Percentiles rank a stretch among this genome's conserved stretches.
Conservation (phyloP, 37 sponge, comb jelly and placozoan species). For the Dysidea cf. avara region DNA sequence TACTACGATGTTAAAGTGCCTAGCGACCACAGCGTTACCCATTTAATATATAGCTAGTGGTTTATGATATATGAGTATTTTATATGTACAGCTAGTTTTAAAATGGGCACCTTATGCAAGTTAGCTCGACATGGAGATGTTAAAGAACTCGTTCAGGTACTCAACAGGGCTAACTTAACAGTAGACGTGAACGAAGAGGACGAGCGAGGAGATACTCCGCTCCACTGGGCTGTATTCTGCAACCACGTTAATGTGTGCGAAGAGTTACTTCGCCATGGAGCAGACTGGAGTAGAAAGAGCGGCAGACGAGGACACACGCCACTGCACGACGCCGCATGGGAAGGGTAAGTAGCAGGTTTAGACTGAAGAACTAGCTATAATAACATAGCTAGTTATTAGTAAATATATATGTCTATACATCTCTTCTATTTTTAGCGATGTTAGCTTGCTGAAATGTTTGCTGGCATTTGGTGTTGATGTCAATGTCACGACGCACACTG, state of each 20-base stretch:
- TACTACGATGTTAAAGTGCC: too few species aligned
- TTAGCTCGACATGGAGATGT: too few species aligned
- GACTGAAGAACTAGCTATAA: too few species aligned
- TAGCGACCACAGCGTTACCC: too few species aligned
- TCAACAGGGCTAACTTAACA: too few species aligned
- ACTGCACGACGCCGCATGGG: conserved; percentile 31
- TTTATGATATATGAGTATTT: too few species aligned
- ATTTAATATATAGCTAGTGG: too few species aligned
- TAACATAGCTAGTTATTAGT: too few species aligned
- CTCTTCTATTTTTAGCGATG: background rate
- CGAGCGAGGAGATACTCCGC: conserved; percentile 12
- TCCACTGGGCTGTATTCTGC: conserved; percentile 34
- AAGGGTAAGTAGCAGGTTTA: conserved; percentile 30
- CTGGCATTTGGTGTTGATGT: conserved; percentile 2
- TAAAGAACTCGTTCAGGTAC: too few species aligned
- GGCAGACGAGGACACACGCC: conserved; percentile 17
- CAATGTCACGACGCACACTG: background rate
- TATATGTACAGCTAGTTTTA: too few species aligned
- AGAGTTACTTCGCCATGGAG: background rate
- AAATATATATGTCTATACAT: background rate
- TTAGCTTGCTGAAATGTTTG: background rate
- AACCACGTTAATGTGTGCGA: conserved; percentile 2
- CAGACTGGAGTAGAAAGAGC: conserved; percentile 2
- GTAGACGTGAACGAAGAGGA: conserved; percentile 31
- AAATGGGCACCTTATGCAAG: too few species aligned